Base-by-base conservation (phyloP, 2,888 invertebrate species). In the Stegana nigrithorax region DNA sequence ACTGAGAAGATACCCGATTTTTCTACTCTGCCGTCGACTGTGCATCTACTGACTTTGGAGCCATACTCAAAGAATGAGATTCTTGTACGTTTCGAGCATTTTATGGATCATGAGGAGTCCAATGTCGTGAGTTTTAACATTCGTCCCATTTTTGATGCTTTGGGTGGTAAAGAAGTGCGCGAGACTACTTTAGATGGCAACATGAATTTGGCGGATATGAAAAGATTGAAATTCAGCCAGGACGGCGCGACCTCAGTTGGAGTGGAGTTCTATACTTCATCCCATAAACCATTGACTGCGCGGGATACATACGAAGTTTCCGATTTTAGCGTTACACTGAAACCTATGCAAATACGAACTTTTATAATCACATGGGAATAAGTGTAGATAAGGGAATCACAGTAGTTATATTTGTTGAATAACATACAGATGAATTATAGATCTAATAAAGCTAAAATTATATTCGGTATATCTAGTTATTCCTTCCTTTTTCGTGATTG, bases 1-100 rank as follows among this genome's bases (percentile, higher is more conserved):
- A 83, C 73, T 55, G 75, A 69, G 1, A 82, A 82, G 64, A 39
- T 39, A 10, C 6, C 5, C 27, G 44, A 39, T 32, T 59, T 64
- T 23, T 53, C 5, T 39, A 2, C 17, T n/a, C 78, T 95, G 2
- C 93, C 94, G 0, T 83, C 86, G 25, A 92, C 92, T 50, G 85
- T 95, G 0, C 91, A 94, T 77, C 84, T 96, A 50, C 83, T 96
- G 12, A 94, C 94, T 0, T 78, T 95, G 51, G 95, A 96, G 73
- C 93, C 93, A 0, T 93, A 92, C 91, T 88, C 88, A 42, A 87
- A 87, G 0, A 83, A 86, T 0, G 87, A 87, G 21, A 73, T 93
- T 10, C 84, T 96, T n/a, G 71, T 96, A 0, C 87, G 95, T 23
- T 84, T 95, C 1, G 95, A 95, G 72, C 94, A 95, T 79, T 88